Percentiles rank a stretch among this genome's conserved stretches.
Conservation (phyloP, 2,113 vertebrate genomes). For the Sprattus sprattus region DNA sequence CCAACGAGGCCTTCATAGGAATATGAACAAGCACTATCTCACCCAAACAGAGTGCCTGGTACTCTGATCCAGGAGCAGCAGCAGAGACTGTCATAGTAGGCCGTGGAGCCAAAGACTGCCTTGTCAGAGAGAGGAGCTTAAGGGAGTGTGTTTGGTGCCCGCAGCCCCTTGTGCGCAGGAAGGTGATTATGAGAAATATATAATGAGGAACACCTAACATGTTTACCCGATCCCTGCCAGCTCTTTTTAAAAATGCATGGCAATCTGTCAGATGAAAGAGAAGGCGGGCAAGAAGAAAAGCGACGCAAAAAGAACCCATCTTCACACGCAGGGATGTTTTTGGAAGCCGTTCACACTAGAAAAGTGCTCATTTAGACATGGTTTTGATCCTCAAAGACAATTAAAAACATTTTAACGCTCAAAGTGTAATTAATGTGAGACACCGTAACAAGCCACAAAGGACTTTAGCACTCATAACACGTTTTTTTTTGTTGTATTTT, state of each 20-base stretch:
- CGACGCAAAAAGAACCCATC: not conserved
- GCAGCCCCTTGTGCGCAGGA: not conserved
- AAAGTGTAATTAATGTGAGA: constrained; percentile 8
- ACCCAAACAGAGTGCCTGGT: not conserved
- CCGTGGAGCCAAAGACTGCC: not conserved
- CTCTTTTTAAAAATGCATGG: constrained; percentile 1
- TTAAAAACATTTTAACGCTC: not conserved
- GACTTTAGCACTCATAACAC: not conserved
- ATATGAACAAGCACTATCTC: not conserved
- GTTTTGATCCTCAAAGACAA: constrained; percentile 19
- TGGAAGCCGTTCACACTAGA: constrained; percentile 2
- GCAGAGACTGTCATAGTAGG: not conserved
- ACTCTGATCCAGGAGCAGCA: not conserved
- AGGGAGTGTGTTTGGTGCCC: not conserved
- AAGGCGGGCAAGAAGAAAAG: not conserved
- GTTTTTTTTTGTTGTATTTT: not conserved
- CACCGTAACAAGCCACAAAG: constrained; percentile 11
- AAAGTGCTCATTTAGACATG: not conserved
- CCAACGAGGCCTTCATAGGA: not conserved
- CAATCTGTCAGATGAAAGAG: constrained; percentile 21
- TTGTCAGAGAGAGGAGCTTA: not conserved
- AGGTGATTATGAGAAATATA: constrained; percentile 7
- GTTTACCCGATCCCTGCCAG: not conserved
- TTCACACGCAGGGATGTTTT: not conserved
- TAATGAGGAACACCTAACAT: not conserved